phyloP scores from a whole-genome alignment of 1,140 invertebrate species.

The Cydia splendana region DNA sequence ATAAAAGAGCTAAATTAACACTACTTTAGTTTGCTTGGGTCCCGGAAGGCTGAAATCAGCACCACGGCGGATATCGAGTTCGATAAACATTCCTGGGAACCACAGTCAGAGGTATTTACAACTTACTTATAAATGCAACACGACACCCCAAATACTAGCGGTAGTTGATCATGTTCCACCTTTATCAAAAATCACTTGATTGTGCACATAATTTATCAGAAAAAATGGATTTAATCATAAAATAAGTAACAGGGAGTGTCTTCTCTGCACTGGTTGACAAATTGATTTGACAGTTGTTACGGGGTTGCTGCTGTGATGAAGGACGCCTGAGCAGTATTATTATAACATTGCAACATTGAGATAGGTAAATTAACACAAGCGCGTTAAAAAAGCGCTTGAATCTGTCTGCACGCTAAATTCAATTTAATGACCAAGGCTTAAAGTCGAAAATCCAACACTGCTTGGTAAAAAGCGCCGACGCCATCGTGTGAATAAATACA shows the following conservation, averaged over 20 bases:
- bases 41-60: constrained; percentile 25
- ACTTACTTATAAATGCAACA: background rate
- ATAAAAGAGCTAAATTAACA: background rate
- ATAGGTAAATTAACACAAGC: no score
- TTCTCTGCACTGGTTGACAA: constrained; percentile 11
- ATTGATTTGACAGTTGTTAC: constrained; percentile 20
- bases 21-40: background rate
- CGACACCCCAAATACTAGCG: background rate
- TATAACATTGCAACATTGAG: no score
- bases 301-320: background rate
- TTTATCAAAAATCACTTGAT: background rate
- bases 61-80: constrained; percentile 12
- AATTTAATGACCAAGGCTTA: no score
- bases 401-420: no score
- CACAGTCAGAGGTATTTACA: background rate
- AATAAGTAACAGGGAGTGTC: constrained; percentile 30
- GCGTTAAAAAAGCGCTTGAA: no score
- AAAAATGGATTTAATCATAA: constrained; percentile 6
- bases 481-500: no score
- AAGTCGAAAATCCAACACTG: no score
- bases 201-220: background rate
- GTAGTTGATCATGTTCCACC: background rate
- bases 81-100: constrained; percentile 17
- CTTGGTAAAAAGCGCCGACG: no score
- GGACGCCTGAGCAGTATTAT: no score